phyloP scores from a whole-genome alignment of 2,797 vertebrate species.

The Chromobotia macracanthus region DNA sequence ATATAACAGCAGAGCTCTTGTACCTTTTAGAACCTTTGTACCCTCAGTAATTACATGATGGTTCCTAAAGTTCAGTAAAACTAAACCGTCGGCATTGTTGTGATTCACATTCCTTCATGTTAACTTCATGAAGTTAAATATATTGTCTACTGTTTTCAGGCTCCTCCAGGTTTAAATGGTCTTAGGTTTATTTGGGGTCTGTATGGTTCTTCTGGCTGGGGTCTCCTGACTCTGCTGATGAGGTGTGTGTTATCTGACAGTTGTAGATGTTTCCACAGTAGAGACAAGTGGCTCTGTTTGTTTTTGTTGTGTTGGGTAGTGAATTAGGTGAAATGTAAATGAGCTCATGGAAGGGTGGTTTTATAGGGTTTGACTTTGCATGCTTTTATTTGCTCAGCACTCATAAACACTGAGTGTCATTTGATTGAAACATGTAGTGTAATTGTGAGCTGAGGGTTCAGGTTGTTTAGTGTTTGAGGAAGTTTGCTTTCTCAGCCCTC shows the following conservation, averaged over 20 bases:
- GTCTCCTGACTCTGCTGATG: too few species aligned
- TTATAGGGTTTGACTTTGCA: constrained; percentile 33
- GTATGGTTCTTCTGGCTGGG: too few species aligned
- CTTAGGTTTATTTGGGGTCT: too few species aligned
- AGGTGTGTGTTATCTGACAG: neutral
- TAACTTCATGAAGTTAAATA: too few species aligned
- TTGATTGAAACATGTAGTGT: neutral
- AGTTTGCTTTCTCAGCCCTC: neutral
- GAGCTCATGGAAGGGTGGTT: neutral
- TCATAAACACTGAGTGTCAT: neutral
- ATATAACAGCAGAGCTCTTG: too few species aligned
- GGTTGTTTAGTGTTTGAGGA: constrained; percentile 4
- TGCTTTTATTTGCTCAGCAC: constrained; percentile 29
- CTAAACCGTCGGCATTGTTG: too few species aligned
- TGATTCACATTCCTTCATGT: too few species aligned
- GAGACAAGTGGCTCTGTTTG: neutral
- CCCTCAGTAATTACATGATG: too few species aligned
- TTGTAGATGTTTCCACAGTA: neutral
- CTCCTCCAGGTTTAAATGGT: too few species aligned
- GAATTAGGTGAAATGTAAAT: constrained; percentile 11
- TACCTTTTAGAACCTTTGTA: too few species aligned
- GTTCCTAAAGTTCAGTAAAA: too few species aligned
- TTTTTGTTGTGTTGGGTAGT: neutral
- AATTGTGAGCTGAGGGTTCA: neutral
- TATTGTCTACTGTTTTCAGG: too few species aligned